Evolutionary conservation across 2,888 invertebrate genomes (phyloP), one percentile per base, ranked within the genome.

Genomic region (Brachypterus glaber): DNA sequence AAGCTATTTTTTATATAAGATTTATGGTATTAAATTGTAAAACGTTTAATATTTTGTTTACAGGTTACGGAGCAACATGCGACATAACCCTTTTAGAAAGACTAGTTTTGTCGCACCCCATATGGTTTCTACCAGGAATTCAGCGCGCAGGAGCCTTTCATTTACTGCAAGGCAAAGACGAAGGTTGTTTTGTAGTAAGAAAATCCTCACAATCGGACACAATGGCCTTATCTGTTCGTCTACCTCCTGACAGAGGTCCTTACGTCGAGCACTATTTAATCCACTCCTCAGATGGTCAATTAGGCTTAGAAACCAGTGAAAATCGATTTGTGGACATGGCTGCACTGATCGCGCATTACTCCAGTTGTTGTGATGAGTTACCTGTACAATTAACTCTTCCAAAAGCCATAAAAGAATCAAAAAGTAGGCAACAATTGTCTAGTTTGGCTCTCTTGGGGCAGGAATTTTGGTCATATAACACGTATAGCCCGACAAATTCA

Each of bases 191-290:
- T 60, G 88, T 96, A 34, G 93, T 96, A 25, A 79, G 95, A 31
- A 88, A 91, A 59, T 93, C 93, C 27, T 92, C 92, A 56, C 91
- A 92, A 63, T 77, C 83, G 27, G 85, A 88, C 54, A 92, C 93
- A 36, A 91, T 93, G 90, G 95, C 95, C 26, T 79, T 96, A 48
- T 91, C 91, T 32, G 91, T 95, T 31, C 82, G 92, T 8, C 71
- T 91, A 45, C 89, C 90, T 1, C 77, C 80, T 13, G 85, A 85
- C 54, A 87, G 84, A 56, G 87, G 89, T 2, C 87, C 89, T 5
- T 90, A 90, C 66, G 90, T 93, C 58, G 93, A 96, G 62, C 95
- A 96, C 68, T 96, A 95, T 71, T 77, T 96, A 55, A 89, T 96
- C 51, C 92, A 92, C 66, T 83, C 88, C 11, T 74, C 79, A 33